Conservation (phyloP, 2,888 invertebrate species). For the Tetrapedia diversipes region DNA sequence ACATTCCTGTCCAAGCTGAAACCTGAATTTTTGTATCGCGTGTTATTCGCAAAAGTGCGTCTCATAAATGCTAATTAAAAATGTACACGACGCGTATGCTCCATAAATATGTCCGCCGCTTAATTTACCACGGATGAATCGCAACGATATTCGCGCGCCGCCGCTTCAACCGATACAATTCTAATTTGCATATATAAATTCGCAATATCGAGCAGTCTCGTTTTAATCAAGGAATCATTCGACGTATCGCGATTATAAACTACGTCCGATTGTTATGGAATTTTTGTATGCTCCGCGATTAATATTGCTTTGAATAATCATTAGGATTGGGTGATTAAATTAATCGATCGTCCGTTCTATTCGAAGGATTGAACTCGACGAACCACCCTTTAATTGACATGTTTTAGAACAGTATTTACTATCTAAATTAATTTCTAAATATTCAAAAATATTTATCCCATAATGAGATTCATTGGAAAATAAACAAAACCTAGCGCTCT, state of each 20-base stretch:
- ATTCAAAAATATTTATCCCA: too few relatives aligned
- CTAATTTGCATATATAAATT: slow-evolving; percentile 68
- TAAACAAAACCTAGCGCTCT: too few relatives aligned
- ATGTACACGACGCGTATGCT: slow-evolving; percentile 56
- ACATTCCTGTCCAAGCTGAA: background rate
- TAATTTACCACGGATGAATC: slow-evolving; percentile 62
- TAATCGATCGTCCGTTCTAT: background rate
- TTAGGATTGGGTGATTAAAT: slow-evolving; percentile 16
- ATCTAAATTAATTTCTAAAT: too few relatives aligned
- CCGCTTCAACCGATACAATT: slow-evolving; percentile 44
- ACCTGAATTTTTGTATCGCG: slow-evolving; percentile 38
- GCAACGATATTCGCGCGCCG: slow-evolving; percentile 40
- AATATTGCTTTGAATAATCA: slow-evolving; percentile 32
- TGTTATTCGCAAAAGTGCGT: slow-evolving; percentile 37
- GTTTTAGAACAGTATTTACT: too few relatives aligned
- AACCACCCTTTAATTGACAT: too few relatives aligned
- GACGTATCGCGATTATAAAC: slow-evolving; percentile 35
- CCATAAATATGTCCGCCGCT: slow-evolving; percentile 55
- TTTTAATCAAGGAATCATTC: slow-evolving; percentile 56
- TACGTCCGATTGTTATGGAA: slow-evolving; percentile 34
- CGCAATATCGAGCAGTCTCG: slow-evolving; percentile 53
- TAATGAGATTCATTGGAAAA: too few relatives aligned
- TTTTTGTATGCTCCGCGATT: slow-evolving; percentile 34
- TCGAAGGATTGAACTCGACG: too few relatives aligned
- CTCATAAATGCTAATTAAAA: slow-evolving; percentile 66